Evolutionary conservation across 2,888 invertebrate genomes (phyloP).

Genomic region (Achlya flavicornis): DNA sequence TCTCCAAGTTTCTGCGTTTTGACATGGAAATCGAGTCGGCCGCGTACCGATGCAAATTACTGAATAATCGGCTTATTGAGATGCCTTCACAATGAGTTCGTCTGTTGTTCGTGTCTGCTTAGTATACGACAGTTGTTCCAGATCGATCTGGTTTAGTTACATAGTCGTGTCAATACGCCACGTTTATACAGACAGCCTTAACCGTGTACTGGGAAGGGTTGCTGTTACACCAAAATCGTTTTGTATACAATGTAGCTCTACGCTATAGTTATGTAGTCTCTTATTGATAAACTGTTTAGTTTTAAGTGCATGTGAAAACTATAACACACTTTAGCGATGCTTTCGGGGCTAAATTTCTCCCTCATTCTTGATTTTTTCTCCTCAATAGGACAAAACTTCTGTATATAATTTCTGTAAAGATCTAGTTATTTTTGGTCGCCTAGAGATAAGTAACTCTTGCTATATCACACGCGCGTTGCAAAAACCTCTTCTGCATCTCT

Average conservation of each 20-base stretch:
- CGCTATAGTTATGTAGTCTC: no score
- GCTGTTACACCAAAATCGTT: not conserved
- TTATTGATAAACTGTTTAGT: no score
- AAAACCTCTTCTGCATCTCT: no score
- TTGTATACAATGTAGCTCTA: not conserved
- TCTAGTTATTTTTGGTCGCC: no score
- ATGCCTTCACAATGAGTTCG: slow-evolving; percentile 59
- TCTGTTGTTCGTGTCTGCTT: slow-evolving; percentile 24
- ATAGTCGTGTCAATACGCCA: slow-evolving; percentile 6
- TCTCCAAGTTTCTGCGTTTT: slow-evolving; percentile 55
- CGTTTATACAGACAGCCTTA: not conserved
- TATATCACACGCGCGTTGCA: no score
- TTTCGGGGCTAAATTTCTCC: no score
- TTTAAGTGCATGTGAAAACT: no score
- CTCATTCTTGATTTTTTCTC: no score
- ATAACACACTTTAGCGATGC: no score
- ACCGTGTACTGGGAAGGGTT: not conserved
- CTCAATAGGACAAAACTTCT: no score
- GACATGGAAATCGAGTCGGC: slow-evolving; percentile 68
- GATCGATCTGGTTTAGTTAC: slow-evolving; percentile 42
- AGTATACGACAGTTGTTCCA: slow-evolving; percentile 46
- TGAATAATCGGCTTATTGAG: slow-evolving; percentile 73
- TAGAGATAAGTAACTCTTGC: no score
- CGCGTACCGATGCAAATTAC: slow-evolving; percentile 68
- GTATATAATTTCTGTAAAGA: no score